Base-by-base conservation (phyloP, 2,888 invertebrate genomes). In the Palloptera scutellata region DNA sequence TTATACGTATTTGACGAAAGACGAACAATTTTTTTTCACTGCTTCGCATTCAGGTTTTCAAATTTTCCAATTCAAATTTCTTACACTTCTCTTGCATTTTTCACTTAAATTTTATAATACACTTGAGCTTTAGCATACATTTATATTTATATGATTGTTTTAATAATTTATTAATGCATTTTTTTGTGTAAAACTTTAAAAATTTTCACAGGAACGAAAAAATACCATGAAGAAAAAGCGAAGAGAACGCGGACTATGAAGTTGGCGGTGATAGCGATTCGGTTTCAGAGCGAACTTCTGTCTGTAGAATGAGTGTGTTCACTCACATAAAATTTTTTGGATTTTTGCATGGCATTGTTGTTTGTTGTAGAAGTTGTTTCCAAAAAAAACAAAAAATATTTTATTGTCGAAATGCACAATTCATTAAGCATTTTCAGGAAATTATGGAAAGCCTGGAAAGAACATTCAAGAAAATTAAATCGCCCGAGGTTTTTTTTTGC, bases 1-100 rank as follows among this genome's bases (percentile, higher is more conserved):
- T 74, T 80, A 30, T 30, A 30, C 30, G 30, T 30, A 30, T 30
- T 30, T 30, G 30, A 76, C 70, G 75, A 78, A 75, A 77, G 73
- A 74, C 43, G 75, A 76, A 72, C 76, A 78, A 70, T 77, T 77
- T 73, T 76, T 77, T 74, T 75, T 75, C 69, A 68, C 73, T 66
- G 61, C 59, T 60, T 17, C 64, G 68, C 74, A 78, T 77, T 79
- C 80, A 75, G 81, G 80, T 80, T 79, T 79, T 70, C 72, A 70
- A 66, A 74, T 70, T 75, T 72, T 74, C 65, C 75, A 73, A 75
- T 72, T 63, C 64, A 68, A 71, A 72, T 75, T 79, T 68, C 15
- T 52, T 15, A 60, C 64, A 68, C 70, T 72, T 54, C 52, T 11
- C 43, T 15, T 12, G n/a, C 30, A 58, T 66, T 70, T 68, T 57